Base-by-base conservation (phyloP, 2,113 vertebrate genomes). In the Polypterus bichir region DNA sequence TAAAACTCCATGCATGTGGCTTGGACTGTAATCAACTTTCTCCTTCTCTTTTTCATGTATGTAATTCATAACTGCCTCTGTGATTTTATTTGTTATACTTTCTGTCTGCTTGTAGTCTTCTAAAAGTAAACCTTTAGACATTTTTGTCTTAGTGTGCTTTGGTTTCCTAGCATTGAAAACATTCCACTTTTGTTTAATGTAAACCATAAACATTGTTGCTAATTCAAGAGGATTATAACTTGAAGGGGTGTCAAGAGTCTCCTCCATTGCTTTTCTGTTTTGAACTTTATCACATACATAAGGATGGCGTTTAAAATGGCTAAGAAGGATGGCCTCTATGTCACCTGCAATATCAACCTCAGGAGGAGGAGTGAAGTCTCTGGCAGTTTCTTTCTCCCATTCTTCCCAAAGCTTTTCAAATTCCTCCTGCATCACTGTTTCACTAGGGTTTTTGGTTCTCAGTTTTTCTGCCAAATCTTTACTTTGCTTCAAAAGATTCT, bases 211-310 rank as follows among this genome's bases (percentile, higher is more conserved):
- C 27, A 27, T 27, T 27, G 27, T 27, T 27, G 27, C 27, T 27
- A 27, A 0, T 3, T 0, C n/a, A 44, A 0, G 49, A 52, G 1
- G 0, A 0, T 0, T 0, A 1, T 3, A 1, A 0, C 10, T 0
- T 4, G 7, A 83, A 68, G 44, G 2, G 57, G 3, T 0, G 4
- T 0, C 5, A 27, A 27, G 27, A 27, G 27, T 27, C 27, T 27
- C 27, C 2, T 27, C 27, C 27, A 27, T 27, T 27, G 27, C 27
- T 27, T 27, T 27, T 27, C 27, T 27, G 27, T 27, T 27, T 27
- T 27, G 27, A 27, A 27, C 27, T 27, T 27, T 27, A 27, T 27
- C 27, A 27, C 27, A 27, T 27, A 27, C 27, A 27, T 27, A 27
- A 6, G 9, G 72, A 4, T 1, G 48, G 53, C 0, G 65, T 52